phyloP scores from a whole-genome alignment of 1,140 invertebrate genomes.

The Grapholita molesta region DNA sequence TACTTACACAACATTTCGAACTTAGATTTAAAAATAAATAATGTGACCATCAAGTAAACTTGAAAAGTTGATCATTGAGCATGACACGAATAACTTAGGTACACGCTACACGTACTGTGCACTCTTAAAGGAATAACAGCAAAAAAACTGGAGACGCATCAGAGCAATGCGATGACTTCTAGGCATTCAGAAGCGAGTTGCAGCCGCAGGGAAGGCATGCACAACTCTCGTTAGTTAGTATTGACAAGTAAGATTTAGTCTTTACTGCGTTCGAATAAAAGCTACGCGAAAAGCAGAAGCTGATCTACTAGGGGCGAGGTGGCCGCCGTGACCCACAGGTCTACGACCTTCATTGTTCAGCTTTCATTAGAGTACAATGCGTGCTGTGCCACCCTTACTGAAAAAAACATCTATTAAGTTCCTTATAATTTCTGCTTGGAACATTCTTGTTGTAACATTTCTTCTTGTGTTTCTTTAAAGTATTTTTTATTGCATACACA shows the following conservation, averaged over 20 bases:
- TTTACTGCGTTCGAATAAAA: slow-evolving; percentile 15
- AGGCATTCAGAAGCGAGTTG: background rate
- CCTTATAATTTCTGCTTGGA: background rate
- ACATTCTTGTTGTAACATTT: background rate
- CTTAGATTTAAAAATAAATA: too few species aligned
- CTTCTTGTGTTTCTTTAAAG: background rate
- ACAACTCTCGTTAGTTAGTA: background rate
- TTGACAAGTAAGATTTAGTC: background rate
- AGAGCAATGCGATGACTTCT: background rate
- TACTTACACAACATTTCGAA: too few species aligned
- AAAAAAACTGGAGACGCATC: background rate
- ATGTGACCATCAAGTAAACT: background rate
- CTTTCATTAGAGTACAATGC: slow-evolving; percentile 60
- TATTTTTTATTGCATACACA: too few species aligned
- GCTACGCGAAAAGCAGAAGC: background rate
- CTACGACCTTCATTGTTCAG: slow-evolving; percentile 68
- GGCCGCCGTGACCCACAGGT: slow-evolving; percentile 59
- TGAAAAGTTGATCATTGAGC: background rate
- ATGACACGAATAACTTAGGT: background rate
- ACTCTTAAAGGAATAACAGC: background rate
- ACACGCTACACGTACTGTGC: too few species aligned
- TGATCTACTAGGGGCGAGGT: slow-evolving; percentile 31
- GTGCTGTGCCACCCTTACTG: slow-evolving; percentile 23
- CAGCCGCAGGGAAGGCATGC: background rate
- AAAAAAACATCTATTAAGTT: slow-evolving; percentile 19